phyloP scores from a whole-genome alignment of 2,113 vertebrate species.

The Prionailurus viverrinus region DNA sequence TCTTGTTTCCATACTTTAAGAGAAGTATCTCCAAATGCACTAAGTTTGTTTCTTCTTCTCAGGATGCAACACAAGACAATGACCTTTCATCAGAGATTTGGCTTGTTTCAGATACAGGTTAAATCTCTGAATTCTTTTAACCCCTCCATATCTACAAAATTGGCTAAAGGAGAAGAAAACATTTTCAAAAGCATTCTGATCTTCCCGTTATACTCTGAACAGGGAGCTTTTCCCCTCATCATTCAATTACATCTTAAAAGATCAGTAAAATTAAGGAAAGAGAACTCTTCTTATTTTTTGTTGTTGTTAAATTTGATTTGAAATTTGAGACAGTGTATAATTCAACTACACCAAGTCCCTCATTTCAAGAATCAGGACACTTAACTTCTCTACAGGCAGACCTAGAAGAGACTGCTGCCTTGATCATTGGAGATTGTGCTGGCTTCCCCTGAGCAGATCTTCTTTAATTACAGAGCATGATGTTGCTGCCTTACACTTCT shows the following conservation, averaged over 20 bases:
- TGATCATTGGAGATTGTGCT: not conserved
- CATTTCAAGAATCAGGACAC: not conserved
- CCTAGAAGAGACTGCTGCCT: not conserved
- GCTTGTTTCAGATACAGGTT: not conserved
- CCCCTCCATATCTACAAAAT: not conserved
- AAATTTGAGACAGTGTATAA: not conserved
- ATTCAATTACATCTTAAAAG: constrained; percentile 14
- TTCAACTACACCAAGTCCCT: not conserved
- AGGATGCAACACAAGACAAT: not conserved
- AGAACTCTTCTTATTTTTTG: not conserved
- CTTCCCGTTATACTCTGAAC: not conserved
- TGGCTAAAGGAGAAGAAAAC: not conserved
- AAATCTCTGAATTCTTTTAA: constrained; percentile 33
- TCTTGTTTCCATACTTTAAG: not conserved
- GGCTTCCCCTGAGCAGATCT: not conserved
- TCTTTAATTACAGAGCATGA: constrained; percentile 8
- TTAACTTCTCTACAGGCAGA: not conserved
- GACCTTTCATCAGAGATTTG: not conserved
- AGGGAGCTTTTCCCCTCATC: not conserved
- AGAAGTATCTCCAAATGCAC: not conserved
- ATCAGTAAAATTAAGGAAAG: constrained; percentile 15
- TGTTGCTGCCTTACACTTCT: not conserved
- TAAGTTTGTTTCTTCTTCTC: constrained; percentile 28
- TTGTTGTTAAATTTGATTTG: not conserved
- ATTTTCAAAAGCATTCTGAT: not conserved